Base-by-base conservation (phyloP, 92 coral and sea anemone species). In the Scolanthus callimorphus region DNA sequence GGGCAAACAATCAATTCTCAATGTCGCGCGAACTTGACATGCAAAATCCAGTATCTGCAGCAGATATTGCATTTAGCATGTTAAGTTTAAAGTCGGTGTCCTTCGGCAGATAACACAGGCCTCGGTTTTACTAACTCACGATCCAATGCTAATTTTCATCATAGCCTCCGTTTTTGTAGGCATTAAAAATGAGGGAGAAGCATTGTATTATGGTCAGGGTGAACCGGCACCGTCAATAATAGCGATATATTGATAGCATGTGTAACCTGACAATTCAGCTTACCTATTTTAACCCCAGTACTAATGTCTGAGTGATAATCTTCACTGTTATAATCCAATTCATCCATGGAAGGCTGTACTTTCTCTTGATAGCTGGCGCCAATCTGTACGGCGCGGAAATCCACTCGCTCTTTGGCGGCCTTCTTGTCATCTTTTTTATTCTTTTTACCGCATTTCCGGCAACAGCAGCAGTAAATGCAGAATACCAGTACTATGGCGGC, bases 321-420 rank as follows among this genome's bases (percentile, higher is more conserved):
- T 30, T 92, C 98, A 29, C 98, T 92, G 79, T 92, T 92, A 44
- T 92, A 92, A 62, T 92, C 98, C 62, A 92, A 56, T 57, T 92
- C 98, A 29, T 92, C 98, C 31, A 88, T 75, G 1, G 98, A 92
- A 1, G 98, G 98, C 64, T 92, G 98, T 11, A 92, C 98, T 78
- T 84, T 92, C 37, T 92, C 98, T 25, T 83, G 98, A 50, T 92
- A 92, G 26, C 98, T 92, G 20, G 98, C 98, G 6, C 83, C 85
- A 47, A 92, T 70, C 31, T 92, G 90, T 0, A 92, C 90, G 0
- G 85, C 80, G 62, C 82, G 86, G 39, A 92, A 61, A 57, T 92
- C 98, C 26, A 92, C 83, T 49, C 86, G 79, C 43, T 88, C 98
- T 17, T 83, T 85, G 24, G 25, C 59, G n/a, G 73, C 89, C 34